Conservation (phyloP, 2,113 vertebrate species). For the Notarius lentiginosus region DNA sequence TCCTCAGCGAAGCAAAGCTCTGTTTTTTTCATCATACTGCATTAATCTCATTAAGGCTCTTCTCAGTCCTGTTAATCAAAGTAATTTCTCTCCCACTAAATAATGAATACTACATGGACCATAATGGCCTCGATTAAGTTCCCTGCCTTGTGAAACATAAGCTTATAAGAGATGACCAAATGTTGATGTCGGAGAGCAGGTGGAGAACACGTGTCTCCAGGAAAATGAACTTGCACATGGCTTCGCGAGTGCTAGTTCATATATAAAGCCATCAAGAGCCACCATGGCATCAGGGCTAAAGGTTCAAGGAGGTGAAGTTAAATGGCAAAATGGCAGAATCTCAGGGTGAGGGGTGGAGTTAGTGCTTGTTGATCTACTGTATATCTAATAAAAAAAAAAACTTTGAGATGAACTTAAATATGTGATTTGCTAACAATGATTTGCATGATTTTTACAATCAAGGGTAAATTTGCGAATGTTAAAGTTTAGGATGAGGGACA, state of each 20-base stretch:
- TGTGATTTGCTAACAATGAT: not conserved
- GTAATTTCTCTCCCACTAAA: constrained; percentile 46
- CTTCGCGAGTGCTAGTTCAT: not conserved
- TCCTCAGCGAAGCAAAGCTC: not conserved
- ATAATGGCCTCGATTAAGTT: constrained; percentile 51
- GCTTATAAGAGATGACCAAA: constrained; percentile 61
- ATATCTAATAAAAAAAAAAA: not conserved
- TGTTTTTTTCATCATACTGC: constrained; percentile 7
- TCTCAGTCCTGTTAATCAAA: constrained; percentile 48
- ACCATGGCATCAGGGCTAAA: not conserved
- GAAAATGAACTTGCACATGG: not conserved
- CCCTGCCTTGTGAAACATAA: constrained; percentile 43
- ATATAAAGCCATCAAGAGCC: not conserved
- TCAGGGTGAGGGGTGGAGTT: not conserved
- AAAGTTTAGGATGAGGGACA: too few relatives aligned
- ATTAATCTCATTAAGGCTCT: constrained; percentile 45
- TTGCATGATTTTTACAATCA: too few relatives aligned
- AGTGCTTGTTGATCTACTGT: not conserved
- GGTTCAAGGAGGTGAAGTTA: too few relatives aligned
- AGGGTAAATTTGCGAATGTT: too few relatives aligned
- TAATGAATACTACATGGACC: constrained; percentile 49
- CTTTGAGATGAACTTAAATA: not conserved
- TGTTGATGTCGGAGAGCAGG: constrained; percentile 64
- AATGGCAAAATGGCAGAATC: not conserved
- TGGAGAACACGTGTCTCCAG: constrained; percentile 22